phyloP scores from a whole-genome alignment of 2,113 vertebrate species.

The Poeciliopsis retropinna region DNA sequence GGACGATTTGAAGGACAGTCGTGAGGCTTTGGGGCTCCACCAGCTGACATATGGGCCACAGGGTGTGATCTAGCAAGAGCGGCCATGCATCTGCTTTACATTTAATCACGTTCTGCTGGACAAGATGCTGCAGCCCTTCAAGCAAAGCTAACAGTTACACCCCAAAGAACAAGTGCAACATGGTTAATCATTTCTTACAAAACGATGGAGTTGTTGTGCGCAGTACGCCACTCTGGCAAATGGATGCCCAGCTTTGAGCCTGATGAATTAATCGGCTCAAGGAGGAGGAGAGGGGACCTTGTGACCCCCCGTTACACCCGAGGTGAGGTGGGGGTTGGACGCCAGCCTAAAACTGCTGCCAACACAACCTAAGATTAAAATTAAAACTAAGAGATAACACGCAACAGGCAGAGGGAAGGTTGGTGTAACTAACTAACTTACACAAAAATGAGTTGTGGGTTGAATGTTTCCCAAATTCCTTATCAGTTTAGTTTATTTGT shows the following conservation, averaged over 20 bases:
- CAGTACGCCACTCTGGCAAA: conserved; percentile 43
- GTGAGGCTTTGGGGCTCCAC: conserved; percentile 44
- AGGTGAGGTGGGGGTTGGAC: conserved; percentile 29
- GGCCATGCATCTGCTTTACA: conserved; percentile 53
- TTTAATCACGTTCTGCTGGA: conserved; percentile 48
- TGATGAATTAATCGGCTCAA: conserved; percentile 75
- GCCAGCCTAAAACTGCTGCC: conserved; percentile 48
- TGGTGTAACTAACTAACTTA: conserved; percentile 3
- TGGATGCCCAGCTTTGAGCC: conserved; percentile 59
- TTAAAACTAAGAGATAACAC: conserved; percentile 38
- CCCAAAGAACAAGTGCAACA: conserved; percentile 15
- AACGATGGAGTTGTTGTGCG: conserved; percentile 15
- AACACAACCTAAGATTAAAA: conserved; percentile 46
- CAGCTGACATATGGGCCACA: conserved; percentile 66
- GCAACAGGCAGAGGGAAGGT: conserved; percentile 10
- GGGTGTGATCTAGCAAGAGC: conserved; percentile 44
- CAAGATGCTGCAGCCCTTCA: neutral
- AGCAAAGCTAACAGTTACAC: conserved; percentile 28
- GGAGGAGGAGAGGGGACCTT: conserved; percentile 56
- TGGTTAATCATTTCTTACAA: conserved; percentile 54
- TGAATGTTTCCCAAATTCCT: neutral
- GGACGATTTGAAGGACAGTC: conserved; percentile 57
- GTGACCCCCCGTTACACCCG: conserved; percentile 35
- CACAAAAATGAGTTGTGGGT: neutral
- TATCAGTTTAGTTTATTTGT: no score